Evolutionary conservation across 2,113 vertebrate genomes (phyloP).

Genomic region (Otocyon megalotis): DNA sequence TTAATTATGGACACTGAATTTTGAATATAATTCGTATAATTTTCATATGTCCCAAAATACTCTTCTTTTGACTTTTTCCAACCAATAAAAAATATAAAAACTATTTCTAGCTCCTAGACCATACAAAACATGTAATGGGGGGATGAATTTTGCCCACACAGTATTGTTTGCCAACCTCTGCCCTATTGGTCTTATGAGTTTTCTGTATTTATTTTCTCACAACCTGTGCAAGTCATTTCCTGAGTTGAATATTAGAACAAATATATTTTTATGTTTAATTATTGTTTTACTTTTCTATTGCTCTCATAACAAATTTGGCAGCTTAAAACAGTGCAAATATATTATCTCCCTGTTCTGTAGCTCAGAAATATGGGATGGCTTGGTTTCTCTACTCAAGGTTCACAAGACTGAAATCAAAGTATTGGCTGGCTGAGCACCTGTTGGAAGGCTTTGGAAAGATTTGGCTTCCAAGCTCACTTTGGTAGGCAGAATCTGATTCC

Average conservation of each 20-base stretch:
- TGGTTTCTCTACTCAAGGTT: neutral
- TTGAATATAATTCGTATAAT: neutral
- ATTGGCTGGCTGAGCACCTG: neutral
- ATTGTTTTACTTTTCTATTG: neutral
- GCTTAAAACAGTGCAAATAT: neutral
- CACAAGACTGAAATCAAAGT: neutral
- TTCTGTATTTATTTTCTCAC: constrained; percentile 18
- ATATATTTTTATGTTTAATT: neutral
- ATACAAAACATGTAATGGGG: neutral
- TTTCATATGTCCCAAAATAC: neutral
- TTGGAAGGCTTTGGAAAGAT: neutral
- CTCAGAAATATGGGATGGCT: neutral
- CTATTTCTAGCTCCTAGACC: neutral
- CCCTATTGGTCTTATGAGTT: neutral
- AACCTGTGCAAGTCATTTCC: neutral
- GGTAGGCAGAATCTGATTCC: neutral
- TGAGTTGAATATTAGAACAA: neutral
- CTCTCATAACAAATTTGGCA: neutral
- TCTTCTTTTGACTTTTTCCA: neutral
- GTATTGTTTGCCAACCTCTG: neutral
- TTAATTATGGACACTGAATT: neutral
- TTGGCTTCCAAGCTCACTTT: neutral
- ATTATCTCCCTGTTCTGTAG: neutral
- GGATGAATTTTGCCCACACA: neutral
- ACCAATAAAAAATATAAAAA: constrained; percentile 19